A percentile compares a stretch with the other conserved stretches of the same genome.
These are phyloP conservation scores for Coendou prehensilis DNA, from an alignment of 2,797 vertebrate species.

Conservation along the genomic window DNA sequence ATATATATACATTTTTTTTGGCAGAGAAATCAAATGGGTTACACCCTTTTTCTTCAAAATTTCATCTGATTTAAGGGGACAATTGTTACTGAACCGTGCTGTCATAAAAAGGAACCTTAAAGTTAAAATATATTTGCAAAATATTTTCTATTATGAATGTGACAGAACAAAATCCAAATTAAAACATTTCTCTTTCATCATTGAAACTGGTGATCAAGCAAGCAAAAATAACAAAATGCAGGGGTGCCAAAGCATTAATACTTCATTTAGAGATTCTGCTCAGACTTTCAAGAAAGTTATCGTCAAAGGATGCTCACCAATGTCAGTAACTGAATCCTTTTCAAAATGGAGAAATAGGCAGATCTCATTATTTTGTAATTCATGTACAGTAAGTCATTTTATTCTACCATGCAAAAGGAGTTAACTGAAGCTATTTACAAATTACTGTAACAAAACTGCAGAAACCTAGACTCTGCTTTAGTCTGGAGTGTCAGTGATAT, in stretches of 20 bases:
- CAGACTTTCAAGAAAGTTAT: constrained; percentile 74
- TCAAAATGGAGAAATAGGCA: constrained; percentile 87
- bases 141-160: constrained; percentile 48
- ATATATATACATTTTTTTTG: background rate
- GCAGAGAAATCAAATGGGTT: constrained; percentile 57
- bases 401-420: constrained; percentile 91
- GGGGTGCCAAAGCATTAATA: constrained; percentile 83
- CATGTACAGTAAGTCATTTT: constrained; percentile 88
- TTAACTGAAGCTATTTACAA: constrained; percentile 96
- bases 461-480: constrained; percentile 92
- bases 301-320: constrained; percentile 82
- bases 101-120: constrained; percentile 36
- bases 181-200: constrained; percentile 61
- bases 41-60: constrained; percentile 36
- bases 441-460: constrained; percentile 91
- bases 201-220: constrained; percentile 71
- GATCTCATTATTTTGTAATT: constrained; percentile 88
- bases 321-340: constrained; percentile 88
- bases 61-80: constrained; percentile 4
- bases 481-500: constrained; percentile 95
- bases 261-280: constrained; percentile 83
- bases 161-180: constrained; percentile 55
- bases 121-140: constrained; percentile 62
- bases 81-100: constrained; percentile 16
- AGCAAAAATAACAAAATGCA: constrained; percentile 75